Base-by-base conservation (phyloP, 2,797 vertebrate species). In the Synaphobranchus kaupii region DNA sequence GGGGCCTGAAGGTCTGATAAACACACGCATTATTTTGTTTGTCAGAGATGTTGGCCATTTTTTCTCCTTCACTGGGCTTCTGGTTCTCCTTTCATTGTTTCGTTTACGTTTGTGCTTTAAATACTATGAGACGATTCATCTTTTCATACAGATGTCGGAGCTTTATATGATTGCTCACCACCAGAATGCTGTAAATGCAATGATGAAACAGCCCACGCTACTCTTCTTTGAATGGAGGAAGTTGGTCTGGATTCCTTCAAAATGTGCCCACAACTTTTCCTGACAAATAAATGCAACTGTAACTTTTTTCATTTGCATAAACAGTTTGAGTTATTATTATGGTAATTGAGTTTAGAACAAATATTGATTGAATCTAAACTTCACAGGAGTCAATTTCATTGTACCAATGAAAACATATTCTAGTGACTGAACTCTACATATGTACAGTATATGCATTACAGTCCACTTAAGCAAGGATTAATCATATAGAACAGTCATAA, bases 1-100 rank as follows among this genome's bases (percentile, higher is more conserved):
- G 95, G 97, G 97, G 97, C 96, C 96, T 93, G 95, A 95, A 95
- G 95, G 94, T 95, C 94, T 93, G 95, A 94, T 96, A 93, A 92
- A 93, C 92, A 92, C 90, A 93, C 95, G 94, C 95, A 95, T 96
- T 94, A 95, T 95, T 95, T 94, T 91, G 94, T 95, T 95, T 95
- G 95, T 95, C 93, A 94, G 93, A 95, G 93, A 94, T 89, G 92
- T 90, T 88, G 47, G 91, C 50, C 58, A 76, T 83, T 34, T n/a
- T 84, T 44, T 87, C 22, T 25, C 44, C 15, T 86, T 89, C 91
- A 93, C 93, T 91, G 93, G 91, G 93, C 92, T 92, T 93, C 94
- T 93, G 92, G 90, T 95, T 94, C 93, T 92, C 90, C 93, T 92
- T 92, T 90, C 89, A 94, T 87, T 91, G 94, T 90, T 90, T 90